Conservation (phyloP, 92 coral and sea anemone genomes). For the Phenganax subtilis region DNA sequence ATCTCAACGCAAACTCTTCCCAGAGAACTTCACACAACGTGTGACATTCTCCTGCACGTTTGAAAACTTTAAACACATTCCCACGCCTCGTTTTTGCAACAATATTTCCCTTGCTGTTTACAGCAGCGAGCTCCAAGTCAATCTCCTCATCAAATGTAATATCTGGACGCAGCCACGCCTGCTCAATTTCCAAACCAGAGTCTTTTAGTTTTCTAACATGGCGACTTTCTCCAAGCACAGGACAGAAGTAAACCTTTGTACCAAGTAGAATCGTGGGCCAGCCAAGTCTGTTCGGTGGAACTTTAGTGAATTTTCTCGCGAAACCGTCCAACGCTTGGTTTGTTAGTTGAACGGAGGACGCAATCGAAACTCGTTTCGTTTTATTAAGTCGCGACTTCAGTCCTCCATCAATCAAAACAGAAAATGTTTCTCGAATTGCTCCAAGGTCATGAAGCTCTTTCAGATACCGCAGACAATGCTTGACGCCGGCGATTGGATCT, state of each 20-base stretch:
- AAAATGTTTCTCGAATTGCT: constrained; percentile 14
- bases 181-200: too few relatives aligned
- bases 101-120: constrained; percentile 23
- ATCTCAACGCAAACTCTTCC: neutral
- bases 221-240: constrained; percentile 1
- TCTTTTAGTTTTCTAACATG: too few relatives aligned
- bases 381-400: constrained; percentile 8
- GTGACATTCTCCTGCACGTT: neutral
- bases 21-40: neutral
- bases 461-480: constrained; percentile 9
- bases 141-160: neutral
- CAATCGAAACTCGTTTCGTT: neutral
- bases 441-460: constrained; percentile 23
- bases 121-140: neutral
- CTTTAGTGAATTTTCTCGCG: constrained; percentile 2
- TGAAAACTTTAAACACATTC: neutral
- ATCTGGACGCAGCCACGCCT: neutral
- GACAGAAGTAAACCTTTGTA: constrained; percentile 3
- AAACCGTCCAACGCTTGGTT: neutral
- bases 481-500: constrained; percentile 9
- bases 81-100: neutral
- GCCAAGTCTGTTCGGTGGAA: neutral
- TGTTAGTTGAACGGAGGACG: constrained; percentile 5
- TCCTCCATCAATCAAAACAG: constrained; percentile 11
- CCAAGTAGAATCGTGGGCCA: constrained; percentile 39